Evolutionary conservation across 2,113 vertebrate genomes (phyloP).

Genomic region (Trachemys scripta): DNA sequence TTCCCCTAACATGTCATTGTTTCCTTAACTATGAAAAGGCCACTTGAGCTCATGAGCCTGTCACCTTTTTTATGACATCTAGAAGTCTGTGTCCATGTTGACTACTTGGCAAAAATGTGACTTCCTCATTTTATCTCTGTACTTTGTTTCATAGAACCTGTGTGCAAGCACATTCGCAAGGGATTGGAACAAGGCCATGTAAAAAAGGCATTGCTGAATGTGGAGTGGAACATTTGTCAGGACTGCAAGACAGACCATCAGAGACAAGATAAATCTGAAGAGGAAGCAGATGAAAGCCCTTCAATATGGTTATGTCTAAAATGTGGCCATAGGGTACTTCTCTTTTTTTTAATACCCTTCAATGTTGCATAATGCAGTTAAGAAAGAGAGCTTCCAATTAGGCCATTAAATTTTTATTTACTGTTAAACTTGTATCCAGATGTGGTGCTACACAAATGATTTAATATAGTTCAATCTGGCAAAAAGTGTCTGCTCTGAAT

Average conservation of each 20-base stretch:
- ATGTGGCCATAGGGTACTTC: constrained; percentile 92
- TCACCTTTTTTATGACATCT: background rate
- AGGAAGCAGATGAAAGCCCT: constrained; percentile 74
- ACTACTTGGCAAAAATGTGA: background rate
- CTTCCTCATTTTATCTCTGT: background rate
- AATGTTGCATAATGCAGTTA: background rate
- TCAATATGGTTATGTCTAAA: constrained; percentile 94
- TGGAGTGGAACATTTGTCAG: constrained; percentile 88
- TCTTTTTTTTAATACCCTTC: constrained; percentile 44
- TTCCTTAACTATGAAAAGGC: background rate
- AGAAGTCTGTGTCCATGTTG: background rate
- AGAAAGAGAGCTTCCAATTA: background rate
- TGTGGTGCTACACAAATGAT: background rate
- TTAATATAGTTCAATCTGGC: background rate
- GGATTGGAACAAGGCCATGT: constrained; percentile 87
- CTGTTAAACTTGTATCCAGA: background rate
- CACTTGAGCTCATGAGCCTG: background rate
- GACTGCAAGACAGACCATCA: constrained; percentile 85
- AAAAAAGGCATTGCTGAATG: constrained; percentile 84
- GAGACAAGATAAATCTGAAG: constrained; percentile 69
- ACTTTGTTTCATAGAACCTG: constrained; percentile 77
- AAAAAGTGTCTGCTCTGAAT: background rate
- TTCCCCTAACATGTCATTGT: accelerated
- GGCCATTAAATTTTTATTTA: background rate
- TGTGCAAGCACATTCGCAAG: constrained; percentile 91